Evolutionary conservation across 2,888 invertebrate genomes (phyloP).

Genomic region (Eubasilissa splendida): DNA sequence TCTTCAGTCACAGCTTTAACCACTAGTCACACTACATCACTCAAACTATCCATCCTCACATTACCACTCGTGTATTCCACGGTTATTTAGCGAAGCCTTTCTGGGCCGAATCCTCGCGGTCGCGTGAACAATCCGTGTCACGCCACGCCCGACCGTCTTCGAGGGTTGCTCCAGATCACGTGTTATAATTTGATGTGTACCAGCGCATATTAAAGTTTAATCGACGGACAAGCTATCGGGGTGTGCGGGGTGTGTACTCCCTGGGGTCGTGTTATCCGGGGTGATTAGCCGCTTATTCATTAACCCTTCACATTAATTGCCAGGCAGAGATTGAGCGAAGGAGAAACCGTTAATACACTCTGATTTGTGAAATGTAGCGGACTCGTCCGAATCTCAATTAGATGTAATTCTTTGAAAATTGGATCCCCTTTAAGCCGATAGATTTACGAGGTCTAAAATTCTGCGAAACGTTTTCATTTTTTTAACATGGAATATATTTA

Average conservation of each 20-base stretch:
- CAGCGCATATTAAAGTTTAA: background rate
- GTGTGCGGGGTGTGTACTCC: background rate
- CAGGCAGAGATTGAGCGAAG: slow-evolving; percentile 26
- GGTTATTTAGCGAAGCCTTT: too few species aligned
- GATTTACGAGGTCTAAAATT: background rate
- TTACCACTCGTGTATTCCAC: too few species aligned
- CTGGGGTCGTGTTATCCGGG: slow-evolving; percentile 10
- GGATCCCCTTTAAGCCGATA: background rate
- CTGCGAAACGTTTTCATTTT: too few species aligned
- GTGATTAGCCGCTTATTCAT: slow-evolving; percentile 29
- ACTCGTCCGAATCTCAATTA: slow-evolving; percentile 14
- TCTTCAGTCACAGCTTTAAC: too few species aligned
- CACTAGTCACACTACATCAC: too few species aligned
- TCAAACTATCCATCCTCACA: too few species aligned
- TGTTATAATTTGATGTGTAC: background rate
- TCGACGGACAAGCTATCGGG: slow-evolving; percentile 17
- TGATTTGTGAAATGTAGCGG: slow-evolving; percentile 28
- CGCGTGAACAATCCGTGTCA: background rate
- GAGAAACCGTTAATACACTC: slow-evolving; percentile 26
- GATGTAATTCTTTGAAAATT: background rate
- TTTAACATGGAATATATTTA: too few species aligned
- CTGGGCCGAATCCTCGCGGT: too few species aligned
- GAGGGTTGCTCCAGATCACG: background rate
- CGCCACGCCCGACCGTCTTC: background rate
- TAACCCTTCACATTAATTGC: slow-evolving; percentile 35